Percentiles rank a stretch among this genome's conserved stretches.
phyloP scores from a whole-genome alignment of 2,797 vertebrate species.

The Melanotaenia nigrans region DNA sequence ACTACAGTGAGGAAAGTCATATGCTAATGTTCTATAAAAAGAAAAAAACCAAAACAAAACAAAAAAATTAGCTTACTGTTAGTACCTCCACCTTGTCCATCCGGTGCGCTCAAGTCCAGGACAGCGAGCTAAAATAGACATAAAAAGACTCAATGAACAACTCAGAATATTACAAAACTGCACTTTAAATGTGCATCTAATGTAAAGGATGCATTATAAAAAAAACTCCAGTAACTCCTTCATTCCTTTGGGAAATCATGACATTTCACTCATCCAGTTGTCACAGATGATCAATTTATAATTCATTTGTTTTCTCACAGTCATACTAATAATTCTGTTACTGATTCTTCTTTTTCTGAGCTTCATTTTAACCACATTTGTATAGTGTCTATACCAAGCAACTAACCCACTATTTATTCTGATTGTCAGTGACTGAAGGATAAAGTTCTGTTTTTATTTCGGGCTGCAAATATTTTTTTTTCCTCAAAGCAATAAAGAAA shows the following conservation, averaged over 20 bases:
- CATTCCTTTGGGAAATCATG: neutral
- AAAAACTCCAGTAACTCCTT: neutral
- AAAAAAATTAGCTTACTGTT: constrained; percentile 87
- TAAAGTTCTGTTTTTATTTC: neutral
- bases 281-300: neutral
- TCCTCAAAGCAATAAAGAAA: neutral
- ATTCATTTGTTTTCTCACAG: neutral
- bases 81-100: constrained; percentile 90
- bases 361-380: too few relatives aligned
- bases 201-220: neutral
- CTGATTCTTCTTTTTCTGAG: too few relatives aligned
- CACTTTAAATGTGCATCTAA: neutral
- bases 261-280: neutral
- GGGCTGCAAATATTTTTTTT: neutral
- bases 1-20: too few relatives aligned
- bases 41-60: neutral
- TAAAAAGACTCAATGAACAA: neutral
- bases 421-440: neutral
- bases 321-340: neutral
- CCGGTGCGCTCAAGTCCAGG: constrained; percentile 94
- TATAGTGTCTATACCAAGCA: too few relatives aligned
- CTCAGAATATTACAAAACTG: neutral
- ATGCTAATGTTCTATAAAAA: neutral
- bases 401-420: neutral
- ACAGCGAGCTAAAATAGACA: constrained; percentile 89